These are phyloP conservation scores for Meleagris gallopavo DNA, from an alignment of 2,113 vertebrate genomes.

Conservation along the genomic window DNA sequence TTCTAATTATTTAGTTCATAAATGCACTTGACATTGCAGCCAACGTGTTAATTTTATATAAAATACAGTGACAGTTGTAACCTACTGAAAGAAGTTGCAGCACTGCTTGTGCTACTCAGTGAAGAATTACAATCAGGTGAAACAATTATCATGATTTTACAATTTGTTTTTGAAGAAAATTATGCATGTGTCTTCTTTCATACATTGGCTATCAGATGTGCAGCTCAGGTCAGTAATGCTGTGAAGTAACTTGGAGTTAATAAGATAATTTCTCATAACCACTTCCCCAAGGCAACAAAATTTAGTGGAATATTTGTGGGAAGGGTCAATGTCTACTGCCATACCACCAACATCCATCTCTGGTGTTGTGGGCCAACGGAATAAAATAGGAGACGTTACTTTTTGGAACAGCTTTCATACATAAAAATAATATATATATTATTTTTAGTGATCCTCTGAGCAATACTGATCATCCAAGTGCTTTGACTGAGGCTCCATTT, in stretches of 20 bases:
- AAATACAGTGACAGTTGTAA: slow-evolving; percentile 36
- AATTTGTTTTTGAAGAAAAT: slow-evolving; percentile 37
- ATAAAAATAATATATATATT: neutral
- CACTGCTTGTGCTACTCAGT: neutral
- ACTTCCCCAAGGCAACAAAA: neutral
- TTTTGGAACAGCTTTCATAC: neutral
- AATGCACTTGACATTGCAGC: neutral
- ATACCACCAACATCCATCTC: neutral
- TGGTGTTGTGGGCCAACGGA: neutral
- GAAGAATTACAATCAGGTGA: slow-evolving; percentile 34
- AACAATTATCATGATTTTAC: slow-evolving; percentile 45
- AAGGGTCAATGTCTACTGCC: neutral
- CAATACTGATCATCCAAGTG: neutral
- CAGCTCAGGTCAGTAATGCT: neutral
- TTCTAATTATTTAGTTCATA: slow-evolving; percentile 43
- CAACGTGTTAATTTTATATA: slow-evolving; percentile 58
- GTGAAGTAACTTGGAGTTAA: neutral
- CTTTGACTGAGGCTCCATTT: neutral
- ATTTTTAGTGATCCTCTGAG: neutral
- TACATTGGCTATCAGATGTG: neutral
- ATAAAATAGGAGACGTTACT: neutral
- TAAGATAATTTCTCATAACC: slow-evolving; percentile 25
- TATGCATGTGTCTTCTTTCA: neutral
- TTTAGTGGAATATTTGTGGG: neutral
- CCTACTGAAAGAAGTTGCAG: slow-evolving; percentile 26